A percentile compares a stretch with the other conserved stretches of the same genome.
These are phyloP conservation scores for Chiloscyllium punctatum DNA, from an alignment of 2,797 vertebrate species.

Conservation along the genomic window DNA sequence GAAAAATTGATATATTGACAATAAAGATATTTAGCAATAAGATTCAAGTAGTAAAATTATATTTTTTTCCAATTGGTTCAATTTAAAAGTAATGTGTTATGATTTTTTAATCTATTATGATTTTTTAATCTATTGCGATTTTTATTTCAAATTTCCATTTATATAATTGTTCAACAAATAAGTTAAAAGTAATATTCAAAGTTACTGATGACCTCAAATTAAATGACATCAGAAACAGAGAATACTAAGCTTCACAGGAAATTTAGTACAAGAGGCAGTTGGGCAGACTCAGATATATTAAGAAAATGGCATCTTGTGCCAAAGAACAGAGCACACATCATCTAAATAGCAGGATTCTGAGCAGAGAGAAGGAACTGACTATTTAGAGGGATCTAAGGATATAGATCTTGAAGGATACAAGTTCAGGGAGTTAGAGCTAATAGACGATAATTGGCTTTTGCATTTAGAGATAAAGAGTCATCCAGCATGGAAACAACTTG, in stretches of 20 bases:
- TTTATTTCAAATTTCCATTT: not conserved
- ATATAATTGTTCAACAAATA: not conserved
- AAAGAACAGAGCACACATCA: not conserved
- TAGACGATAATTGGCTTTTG: too few species aligned
- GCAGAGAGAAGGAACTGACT: not conserved
- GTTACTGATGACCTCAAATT: not conserved
- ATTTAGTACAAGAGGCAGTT: not conserved
- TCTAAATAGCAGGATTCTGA: not conserved
- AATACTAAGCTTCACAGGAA: not conserved
- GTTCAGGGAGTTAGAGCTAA: not conserved
- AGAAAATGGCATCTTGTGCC: not conserved
- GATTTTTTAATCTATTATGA: too few species aligned
- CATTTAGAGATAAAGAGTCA: too few species aligned
- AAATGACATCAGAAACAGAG: not conserved
- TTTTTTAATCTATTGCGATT: too few species aligned
- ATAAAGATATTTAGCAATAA: not conserved
- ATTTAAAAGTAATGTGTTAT: not conserved
- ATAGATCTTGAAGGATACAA: not conserved
- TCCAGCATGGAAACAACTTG: too few species aligned
- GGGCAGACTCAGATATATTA: too few species aligned
- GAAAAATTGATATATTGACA: not conserved
- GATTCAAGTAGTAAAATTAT: not conserved
- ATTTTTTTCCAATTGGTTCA: not conserved
- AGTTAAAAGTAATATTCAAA: not conserved
- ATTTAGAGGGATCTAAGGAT: not conserved